Evolutionary conservation across 2,113 vertebrate species (phyloP).

Genomic region (Vulpes ferrilata): DNA sequence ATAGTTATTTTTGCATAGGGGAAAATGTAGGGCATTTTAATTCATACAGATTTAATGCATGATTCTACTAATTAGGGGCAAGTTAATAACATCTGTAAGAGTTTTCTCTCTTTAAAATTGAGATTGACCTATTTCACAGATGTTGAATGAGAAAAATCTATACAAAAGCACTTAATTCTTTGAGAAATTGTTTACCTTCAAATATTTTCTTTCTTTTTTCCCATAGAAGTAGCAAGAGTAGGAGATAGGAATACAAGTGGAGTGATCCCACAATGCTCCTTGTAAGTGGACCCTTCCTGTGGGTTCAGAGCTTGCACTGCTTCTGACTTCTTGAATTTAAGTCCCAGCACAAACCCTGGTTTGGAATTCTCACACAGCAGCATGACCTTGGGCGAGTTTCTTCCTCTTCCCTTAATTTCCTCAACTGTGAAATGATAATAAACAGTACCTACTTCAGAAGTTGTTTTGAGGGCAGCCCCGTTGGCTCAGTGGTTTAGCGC

Average conservation of each 20-base stretch:
- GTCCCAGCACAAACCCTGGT: neutral
- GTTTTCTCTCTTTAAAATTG: constrained; percentile 17
- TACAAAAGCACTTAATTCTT: constrained; percentile 17
- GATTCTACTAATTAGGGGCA: neutral
- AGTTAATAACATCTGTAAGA: constrained; percentile 1
- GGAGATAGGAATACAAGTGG: neutral
- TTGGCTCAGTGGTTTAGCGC: too few species aligned
- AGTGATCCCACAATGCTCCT: neutral
- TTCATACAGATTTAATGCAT: constrained; percentile 11
- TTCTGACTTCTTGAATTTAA: constrained; percentile 55
- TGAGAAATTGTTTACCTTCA: neutral
- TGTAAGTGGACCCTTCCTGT: neutral
- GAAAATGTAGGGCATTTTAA: constrained; percentile 50
- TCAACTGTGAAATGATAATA: constrained; percentile 49
- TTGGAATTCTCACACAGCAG: constrained; percentile 6
- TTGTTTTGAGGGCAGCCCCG: neutral
- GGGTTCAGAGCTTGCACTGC: neutral
- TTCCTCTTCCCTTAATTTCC: neutral
- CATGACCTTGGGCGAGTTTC: neutral
- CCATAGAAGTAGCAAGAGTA: neutral
- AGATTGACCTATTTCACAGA: constrained; percentile 32
- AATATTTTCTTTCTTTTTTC: constrained; percentile 42
- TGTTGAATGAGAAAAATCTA: constrained; percentile 27
- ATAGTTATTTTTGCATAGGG: constrained; percentile 43
- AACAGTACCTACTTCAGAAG: neutral